Evolutionary conservation across 2,888 invertebrate species (phyloP).

Genomic region (Ischnus inquisitorius): DNA sequence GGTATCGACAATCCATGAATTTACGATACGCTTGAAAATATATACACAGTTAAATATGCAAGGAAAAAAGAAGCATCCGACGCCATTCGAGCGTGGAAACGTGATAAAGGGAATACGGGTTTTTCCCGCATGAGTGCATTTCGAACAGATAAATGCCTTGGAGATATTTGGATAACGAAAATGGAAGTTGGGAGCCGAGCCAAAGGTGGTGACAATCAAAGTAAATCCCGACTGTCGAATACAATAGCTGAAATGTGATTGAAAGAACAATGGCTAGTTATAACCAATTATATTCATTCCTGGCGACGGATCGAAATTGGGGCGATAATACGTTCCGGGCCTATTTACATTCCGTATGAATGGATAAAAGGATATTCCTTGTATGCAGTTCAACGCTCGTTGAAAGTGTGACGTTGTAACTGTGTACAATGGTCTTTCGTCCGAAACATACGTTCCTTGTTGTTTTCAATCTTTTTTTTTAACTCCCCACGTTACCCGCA

Average conservation of each 20-base stretch:
- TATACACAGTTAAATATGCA: constrained; percentile 34
- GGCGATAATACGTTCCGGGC: too few species aligned
- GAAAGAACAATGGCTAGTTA: too few species aligned
- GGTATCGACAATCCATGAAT: constrained; percentile 42
- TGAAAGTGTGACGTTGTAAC: too few species aligned
- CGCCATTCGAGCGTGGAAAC: background rate
- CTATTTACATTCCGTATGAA: too few species aligned
- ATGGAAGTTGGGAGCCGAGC: background rate
- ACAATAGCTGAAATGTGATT: background rate
- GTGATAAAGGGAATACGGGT: constrained; percentile 9
- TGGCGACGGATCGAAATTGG: too few species aligned
- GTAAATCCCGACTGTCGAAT: background rate
- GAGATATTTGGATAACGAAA: constrained; percentile 16
- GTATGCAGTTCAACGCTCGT: too few species aligned
- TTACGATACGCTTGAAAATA: constrained; percentile 36
- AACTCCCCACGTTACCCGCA: too few species aligned
- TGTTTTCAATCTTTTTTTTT: too few species aligned
- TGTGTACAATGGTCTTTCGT: too few species aligned
- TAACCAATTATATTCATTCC: too few species aligned
- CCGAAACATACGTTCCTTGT: too few species aligned
- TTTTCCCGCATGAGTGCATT: constrained; percentile 18
- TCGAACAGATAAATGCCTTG: constrained; percentile 16
- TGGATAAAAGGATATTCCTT: too few species aligned
- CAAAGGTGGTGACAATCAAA: background rate
- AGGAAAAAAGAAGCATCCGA: background rate